Base-by-base conservation (phyloP, 2,113 vertebrate genomes). In the Colistium nudipinnis region DNA sequence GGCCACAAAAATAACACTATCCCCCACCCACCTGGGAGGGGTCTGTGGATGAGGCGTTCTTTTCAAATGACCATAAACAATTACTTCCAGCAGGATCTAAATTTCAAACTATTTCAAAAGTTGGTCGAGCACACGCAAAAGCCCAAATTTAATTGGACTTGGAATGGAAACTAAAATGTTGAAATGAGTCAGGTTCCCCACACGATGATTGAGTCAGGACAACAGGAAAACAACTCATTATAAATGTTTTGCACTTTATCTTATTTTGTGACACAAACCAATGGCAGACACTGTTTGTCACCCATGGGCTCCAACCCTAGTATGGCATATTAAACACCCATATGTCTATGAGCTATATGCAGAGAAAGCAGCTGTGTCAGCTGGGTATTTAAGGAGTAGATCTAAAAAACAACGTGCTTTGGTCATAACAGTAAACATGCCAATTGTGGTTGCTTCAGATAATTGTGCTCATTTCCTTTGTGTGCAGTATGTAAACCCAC, bases 11-110 rank as follows among this genome's bases (percentile, higher is more conserved):
- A 55, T 47, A 61, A 70, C 24, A 31, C 39, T 35, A 44, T 35
- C 71, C 81, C 66, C 74, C 72, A 48, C 74, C 53, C 35, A 55
- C 64, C 24, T 74, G 75, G 80, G 78, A 62, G 83, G 65, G 67
- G 83, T 71, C 19, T 60, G 20, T 51, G 70, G 63, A 36, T 64
- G 47, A 80, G 70, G 70, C 56, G 47, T 76, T 76, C 64, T 70
- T n/a, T 60, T 45, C 35, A 65, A 72, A 51, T 14, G 43, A 39
- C 48, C 61, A 62, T 72, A 31, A 80, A 66, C 47, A 53, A 76
- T 70, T 51, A 74, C 55, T 70, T 55, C 70, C 63, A 62, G 31
- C 56, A 45, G 52, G 44, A 62, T 59, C 48, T 51, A 7, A 57
- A 53, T 47, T 10, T 31, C 11, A 31, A 56, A 68, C 62, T 45